Evolutionary conservation across 2,888 invertebrate genomes (phyloP).

Genomic region (Morinoia aosen): DNA sequence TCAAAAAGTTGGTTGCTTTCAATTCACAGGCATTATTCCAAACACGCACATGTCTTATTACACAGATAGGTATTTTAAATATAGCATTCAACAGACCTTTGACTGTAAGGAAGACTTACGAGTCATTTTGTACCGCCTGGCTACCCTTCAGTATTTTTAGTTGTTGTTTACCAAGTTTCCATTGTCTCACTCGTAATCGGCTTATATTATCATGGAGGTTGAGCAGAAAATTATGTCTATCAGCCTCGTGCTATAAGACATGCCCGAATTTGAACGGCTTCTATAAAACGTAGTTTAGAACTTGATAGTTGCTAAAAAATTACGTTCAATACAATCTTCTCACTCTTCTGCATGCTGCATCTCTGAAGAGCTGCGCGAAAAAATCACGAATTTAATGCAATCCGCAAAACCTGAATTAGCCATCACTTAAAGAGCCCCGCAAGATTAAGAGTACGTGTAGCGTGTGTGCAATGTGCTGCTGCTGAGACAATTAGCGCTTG

Average conservation of each 20-base stretch:
- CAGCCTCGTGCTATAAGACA: background rate
- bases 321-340: background rate
- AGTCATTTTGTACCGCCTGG: background rate
- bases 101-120: background rate
- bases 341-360: background rate
- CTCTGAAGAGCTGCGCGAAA: background rate
- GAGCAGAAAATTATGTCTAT: background rate
- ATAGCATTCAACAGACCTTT: background rate
- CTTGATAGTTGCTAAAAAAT: background rate
- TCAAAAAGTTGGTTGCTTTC: background rate
- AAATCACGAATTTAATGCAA: background rate
- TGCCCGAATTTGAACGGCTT: background rate
- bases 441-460: background rate
- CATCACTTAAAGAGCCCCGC: background rate
- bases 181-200: too few relatives aligned
- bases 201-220: background rate
- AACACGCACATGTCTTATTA: background rate
- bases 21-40: background rate
- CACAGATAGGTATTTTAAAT: background rate
- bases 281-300: background rate
- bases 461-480: background rate
- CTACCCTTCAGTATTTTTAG: background rate
- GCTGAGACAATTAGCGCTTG: background rate
- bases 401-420: background rate
- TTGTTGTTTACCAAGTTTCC: too few relatives aligned